phyloP scores from a whole-genome alignment of 2,113 vertebrate species.

The Proterorhinus semilunaris region DNA sequence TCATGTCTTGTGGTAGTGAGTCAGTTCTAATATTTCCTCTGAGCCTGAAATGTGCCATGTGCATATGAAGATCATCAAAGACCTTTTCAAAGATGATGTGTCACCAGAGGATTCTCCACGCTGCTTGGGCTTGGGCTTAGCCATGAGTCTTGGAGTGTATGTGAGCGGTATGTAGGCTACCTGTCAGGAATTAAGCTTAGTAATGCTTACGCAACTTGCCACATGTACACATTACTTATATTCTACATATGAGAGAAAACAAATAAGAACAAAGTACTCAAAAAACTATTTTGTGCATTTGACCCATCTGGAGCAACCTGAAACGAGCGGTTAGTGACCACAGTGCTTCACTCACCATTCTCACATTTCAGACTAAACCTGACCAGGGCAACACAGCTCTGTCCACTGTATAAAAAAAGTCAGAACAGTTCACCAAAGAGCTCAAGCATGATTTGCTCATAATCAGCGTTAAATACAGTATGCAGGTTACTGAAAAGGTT shows the following conservation, averaged over 20 bases:
- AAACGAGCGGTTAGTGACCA: too few relatives aligned
- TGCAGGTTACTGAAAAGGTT: background rate
- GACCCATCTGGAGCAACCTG: too few relatives aligned
- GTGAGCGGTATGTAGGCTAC: slow-evolving; percentile 59
- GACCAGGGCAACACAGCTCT: background rate
- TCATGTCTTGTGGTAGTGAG: background rate
- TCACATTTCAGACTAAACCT: background rate
- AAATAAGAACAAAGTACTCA: too few relatives aligned
- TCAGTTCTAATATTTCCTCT: background rate
- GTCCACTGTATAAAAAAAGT: background rate
- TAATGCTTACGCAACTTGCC: slow-evolving; percentile 56
- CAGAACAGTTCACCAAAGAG: background rate
- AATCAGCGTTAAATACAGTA: background rate
- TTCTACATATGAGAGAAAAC: too few relatives aligned
- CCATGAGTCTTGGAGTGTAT: slow-evolving; percentile 24
- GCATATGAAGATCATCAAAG: slow-evolving; percentile 26
- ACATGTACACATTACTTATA: slow-evolving; percentile 5
- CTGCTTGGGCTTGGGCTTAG: slow-evolving; percentile 16
- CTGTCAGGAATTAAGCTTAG: slow-evolving; percentile 63
- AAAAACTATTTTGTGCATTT: too few relatives aligned
- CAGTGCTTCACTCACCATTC: too few relatives aligned
- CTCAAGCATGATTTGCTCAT: background rate
- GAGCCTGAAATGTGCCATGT: background rate
- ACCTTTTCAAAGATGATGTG: slow-evolving; percentile 20
- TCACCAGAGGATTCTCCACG: slow-evolving; percentile 33